Conservation (phyloP, 2,113 vertebrate species). For the Zosterops pallidus region DNA sequence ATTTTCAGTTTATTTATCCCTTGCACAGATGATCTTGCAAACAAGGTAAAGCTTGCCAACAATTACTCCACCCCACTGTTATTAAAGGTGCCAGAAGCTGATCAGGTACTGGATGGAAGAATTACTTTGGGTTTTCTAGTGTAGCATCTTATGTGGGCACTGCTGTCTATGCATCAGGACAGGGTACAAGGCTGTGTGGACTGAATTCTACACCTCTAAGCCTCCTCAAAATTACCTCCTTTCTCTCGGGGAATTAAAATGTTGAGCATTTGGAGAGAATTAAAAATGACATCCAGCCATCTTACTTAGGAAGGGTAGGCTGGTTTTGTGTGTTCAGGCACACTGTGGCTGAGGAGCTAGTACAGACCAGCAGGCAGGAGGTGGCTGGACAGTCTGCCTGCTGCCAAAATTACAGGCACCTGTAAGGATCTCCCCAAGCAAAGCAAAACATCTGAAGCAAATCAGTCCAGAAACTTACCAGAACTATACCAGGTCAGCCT, state of each 20-base stretch:
- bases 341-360: background rate
- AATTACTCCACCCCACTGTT: background rate
- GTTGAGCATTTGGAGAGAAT: background rate
- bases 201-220: background rate
- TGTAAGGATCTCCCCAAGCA: background rate
- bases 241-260: background rate
- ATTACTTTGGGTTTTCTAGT: background rate
- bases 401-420: background rate
- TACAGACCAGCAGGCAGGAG: background rate
- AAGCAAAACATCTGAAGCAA: background rate
- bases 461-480: background rate
- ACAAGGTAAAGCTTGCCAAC: background rate
- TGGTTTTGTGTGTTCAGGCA: background rate
- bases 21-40: background rate
- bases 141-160: fast-evolving
- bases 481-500: background rate
- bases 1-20: background rate
- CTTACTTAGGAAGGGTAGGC: background rate
- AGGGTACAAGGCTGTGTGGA: background rate
- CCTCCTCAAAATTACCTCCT: background rate
- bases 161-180: background rate
- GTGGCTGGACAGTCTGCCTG: background rate
- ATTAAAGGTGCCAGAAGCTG: background rate
- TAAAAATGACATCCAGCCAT: background rate
- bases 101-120: background rate